Evolutionary conservation across 1,140 invertebrate genomes (phyloP).

Genomic region (Brachystomella parvula): DNA sequence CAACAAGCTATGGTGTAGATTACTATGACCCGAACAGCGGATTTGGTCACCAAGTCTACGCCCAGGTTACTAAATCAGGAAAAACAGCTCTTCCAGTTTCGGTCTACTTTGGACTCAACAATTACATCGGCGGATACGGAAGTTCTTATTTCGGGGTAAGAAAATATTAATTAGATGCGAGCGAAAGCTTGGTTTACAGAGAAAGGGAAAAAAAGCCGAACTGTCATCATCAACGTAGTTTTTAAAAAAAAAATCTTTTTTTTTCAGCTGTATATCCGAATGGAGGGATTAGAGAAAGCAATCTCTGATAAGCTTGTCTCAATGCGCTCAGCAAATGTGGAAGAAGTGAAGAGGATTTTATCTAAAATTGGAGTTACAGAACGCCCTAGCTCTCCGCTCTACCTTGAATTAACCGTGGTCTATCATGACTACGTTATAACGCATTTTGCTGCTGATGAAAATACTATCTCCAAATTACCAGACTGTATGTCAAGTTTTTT

Average conservation of each 20-base stretch:
- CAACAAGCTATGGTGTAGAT: slow-evolving; percentile 26
- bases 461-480: slow-evolving; percentile 11
- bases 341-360: slow-evolving; percentile 25
- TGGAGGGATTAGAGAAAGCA: slow-evolving; percentile 33
- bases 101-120: slow-evolving; percentile 23
- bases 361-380: slow-evolving; percentile 17
- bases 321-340: slow-evolving; percentile 21
- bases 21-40: slow-evolving; percentile 25
- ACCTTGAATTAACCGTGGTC: slow-evolving; percentile 24
- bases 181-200: not conserved
- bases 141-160: slow-evolving; percentile 26
- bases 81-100: slow-evolving; percentile 26
- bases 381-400: slow-evolving; percentile 16
- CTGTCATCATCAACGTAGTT: not conserved
- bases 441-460: slow-evolving; percentile 30
- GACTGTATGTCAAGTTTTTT: not conserved
- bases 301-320: slow-evolving; percentile 10
- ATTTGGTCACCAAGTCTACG: slow-evolving; percentile 12
- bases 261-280: slow-evolving; percentile 29
- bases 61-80: slow-evolving; percentile 27
- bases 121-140: slow-evolving; percentile 27
- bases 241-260: not conserved
- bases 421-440: slow-evolving; percentile 17
- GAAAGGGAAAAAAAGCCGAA: not conserved
- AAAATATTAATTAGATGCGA: not conserved